Evolutionary conservation across 2,797 vertebrate species (phyloP), one percentile per base, ranked within the genome.

Genomic region (Anas bernieri): DNA sequence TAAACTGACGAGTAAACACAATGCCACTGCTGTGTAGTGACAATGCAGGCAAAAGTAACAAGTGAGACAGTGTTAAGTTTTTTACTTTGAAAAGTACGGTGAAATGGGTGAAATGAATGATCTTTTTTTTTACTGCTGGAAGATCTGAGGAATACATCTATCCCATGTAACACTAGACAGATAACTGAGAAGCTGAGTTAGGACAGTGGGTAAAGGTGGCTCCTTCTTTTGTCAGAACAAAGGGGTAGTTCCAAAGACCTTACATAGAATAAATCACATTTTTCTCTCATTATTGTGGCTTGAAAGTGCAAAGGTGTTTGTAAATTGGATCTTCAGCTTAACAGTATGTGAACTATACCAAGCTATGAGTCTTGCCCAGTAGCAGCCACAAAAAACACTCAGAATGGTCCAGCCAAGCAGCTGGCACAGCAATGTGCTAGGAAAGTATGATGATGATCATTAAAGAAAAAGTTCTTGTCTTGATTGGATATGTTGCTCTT

Each of bases 381-480:
- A 81, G 39, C n/a, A 69, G 18, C 22, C 45, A 55, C 58, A 66
- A 81, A 81, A 94, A 94, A 1, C 20, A 16, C 5, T 67, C 0
- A 0, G 50, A 73, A 74, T 9, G 54, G 26, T 67, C 28, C 64
- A 77, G 37, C 26, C 63, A 74, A 88, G 73, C 77, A 90, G 30
- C 41, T 77, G 83, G 67, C 78, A 37, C 25, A 92, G 48, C 55
- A 93, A 82, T 64, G 75, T 64, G 13, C 39, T 81, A 55, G 28
- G 26, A 76, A 91, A 95, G n/a, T 50, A 52, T 0, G 1, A 83
- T 56, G 50, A 61, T 14, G 50, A 8, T 35, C 35, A 74, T 77
- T 67, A 92, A 86, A 91, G 55, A 76, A 90, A 79, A 88, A 70
- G n/a, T 4, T 92, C 33, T 61, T 84, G 67, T 30, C 35, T 79